Evolutionary conservation across 2,888 invertebrate genomes (phyloP), one percentile per base, ranked within the genome.

Genomic region (Cybosia mesomella): DNA sequence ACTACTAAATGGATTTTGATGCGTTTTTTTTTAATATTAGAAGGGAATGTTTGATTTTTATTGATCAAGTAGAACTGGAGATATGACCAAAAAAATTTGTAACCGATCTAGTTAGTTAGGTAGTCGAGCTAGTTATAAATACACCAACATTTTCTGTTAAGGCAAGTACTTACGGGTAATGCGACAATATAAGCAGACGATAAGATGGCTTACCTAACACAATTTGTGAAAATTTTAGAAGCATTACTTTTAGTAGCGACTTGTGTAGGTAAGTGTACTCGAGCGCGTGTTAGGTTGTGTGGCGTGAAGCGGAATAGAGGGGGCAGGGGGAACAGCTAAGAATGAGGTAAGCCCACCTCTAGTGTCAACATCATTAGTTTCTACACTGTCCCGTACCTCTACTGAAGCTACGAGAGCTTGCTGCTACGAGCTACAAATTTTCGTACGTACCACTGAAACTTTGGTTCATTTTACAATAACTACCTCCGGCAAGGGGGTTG

Each of bases 351-450:
- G 88, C 86, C 83, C 85, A 84, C 84, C 84, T 91, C 88, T 91
- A 91, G 92, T 92, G 92, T 92, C 93, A 93, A 94, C 92, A 93
- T 94, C 93, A 92, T 93, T 93, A 93, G 91, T 85, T 89, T 85
- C 81, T 85, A 86, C 88, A 87, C 85, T 87, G 87, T 85, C 83
- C 85, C 82, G 73, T 77, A 84, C 87, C 87, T 85, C 83, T 77
- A 83, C 85, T 76, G 80, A 70, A 77, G 88, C 89, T 89, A 89
- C 89, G 89, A 88, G 87, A 82, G 81, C 28, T 2, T 28, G 28
- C 79, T 77, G 86, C 87, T 88, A 87, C 87, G 83, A 76, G 78
- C 83, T 83, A 83, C 83, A 77, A 75, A 77, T 70, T 77, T 86
- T 71, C 77, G 75, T 81, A 84, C 80, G n/a, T n/a, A 60, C 72